Evolutionary conservation across 2,113 vertebrate genomes (phyloP), one percentile per base, ranked within the genome.

Genomic region (Halcyon senegalensis): DNA sequence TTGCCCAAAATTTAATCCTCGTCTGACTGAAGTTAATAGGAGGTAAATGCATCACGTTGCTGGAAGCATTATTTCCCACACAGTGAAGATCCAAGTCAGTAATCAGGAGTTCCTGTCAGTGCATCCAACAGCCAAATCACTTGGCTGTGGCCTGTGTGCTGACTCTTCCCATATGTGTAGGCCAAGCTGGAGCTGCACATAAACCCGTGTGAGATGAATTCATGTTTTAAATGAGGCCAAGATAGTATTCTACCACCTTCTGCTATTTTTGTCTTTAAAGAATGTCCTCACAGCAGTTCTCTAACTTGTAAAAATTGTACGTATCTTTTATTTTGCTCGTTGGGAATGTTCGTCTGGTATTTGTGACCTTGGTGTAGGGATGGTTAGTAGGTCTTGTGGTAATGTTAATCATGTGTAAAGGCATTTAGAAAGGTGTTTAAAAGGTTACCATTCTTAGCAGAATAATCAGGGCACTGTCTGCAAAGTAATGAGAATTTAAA

Each of bases 401-500:
- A 84, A 37, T 37, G 62, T 76, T 76, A 79, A 93, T 92, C 43
- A 35, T n/a, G 17, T 91, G 33, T 81, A 90, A 89, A 86, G 68
- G 43, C 35, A 53, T 88, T 93, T 89, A 11, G 84, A 72, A 86
- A 94, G 31, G 41, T 81, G 64, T 87, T 89, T 87, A 37, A 93
- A 94, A 87, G 33, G 56, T 73, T 89, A 43, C 44, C 53, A 13
- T 81, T 89, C 77, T 90, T 74, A 66, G 27, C 44, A 70, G 89
- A 91, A 95, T 91, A 95, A 95, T 95, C 89, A 89, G 90, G 77
- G 13, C 95, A 91, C 73, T 43, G 31, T 51, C 85, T 93, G 90
- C 53, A 84, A 89, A 68, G 44, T 84, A 87, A 78, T 72, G 66
- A 84, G 89, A 84, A 81, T 89, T 81, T 92, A 66, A 96, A 96